A percentile compares a stretch with the other conserved stretches of the same genome.
phyloP scores from a whole-genome alignment of 2,113 vertebrate genomes.

The Periophthalmus modestus region DNA sequence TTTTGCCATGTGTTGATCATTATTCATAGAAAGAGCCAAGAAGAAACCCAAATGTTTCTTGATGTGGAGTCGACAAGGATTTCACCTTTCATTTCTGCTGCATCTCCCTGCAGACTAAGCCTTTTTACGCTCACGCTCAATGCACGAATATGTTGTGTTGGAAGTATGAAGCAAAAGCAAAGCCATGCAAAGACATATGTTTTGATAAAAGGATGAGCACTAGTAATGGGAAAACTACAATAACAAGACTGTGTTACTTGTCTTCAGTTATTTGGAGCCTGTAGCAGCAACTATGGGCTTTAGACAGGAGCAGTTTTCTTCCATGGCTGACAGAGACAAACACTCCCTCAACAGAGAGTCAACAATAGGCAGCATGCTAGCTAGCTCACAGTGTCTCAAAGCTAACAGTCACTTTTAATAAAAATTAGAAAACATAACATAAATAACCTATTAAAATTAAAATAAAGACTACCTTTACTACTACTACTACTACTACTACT shows the following conservation, averaged over 20 bases:
- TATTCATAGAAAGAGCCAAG: constrained; percentile 8
- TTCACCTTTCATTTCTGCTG: constrained; percentile 9
- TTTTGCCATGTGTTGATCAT: constrained; percentile 24
- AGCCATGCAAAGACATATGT: background rate
- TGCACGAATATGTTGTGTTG: background rate
- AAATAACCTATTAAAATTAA: too few species aligned
- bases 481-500: too few species aligned
- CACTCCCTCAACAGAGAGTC: too few species aligned
- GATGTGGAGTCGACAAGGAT: constrained; percentile 3
- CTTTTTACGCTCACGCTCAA: background rate
- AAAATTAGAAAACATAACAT: too few species aligned
- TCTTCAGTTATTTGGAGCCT: background rate
- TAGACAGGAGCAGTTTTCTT: too few species aligned
- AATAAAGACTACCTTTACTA: too few species aligned
- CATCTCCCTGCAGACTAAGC: background rate
- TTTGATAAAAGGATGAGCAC: background rate
- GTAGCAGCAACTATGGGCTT: too few species aligned
- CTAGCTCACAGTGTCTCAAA: too few species aligned
- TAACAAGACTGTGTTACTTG: background rate
- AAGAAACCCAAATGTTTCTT: background rate
- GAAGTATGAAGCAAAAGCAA: background rate
- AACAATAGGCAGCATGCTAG: too few species aligned
- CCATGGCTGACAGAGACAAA: too few species aligned
- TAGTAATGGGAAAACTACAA: background rate
- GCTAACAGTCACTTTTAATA: too few species aligned